A percentile compares a stretch with the other conserved stretches of the same genome.
Conservation (phyloP, 2,888 invertebrate species). For the Malthinus flaveolus region DNA sequence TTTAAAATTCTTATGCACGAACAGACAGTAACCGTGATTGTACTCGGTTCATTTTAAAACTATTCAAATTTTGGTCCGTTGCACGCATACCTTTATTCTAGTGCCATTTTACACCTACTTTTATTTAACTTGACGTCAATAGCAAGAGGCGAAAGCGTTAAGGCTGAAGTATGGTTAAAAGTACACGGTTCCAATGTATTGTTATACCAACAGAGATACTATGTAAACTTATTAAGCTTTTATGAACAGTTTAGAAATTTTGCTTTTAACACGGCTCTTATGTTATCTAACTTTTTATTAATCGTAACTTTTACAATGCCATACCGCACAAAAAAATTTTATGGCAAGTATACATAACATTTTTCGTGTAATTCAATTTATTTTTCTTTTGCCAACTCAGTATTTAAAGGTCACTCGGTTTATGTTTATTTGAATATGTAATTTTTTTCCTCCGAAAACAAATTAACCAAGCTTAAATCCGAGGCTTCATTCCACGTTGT, state of each 20-base stretch:
- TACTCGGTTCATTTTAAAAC: conserved; percentile 27
- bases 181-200: conserved; percentile 21
- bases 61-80: conserved; percentile 27
- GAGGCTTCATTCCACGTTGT: too few relatives aligned
- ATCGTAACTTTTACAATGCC: conserved; percentile 2
- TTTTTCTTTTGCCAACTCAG: too few relatives aligned
- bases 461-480: too few relatives aligned
- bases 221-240: conserved; percentile 28
- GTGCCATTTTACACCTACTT: conserved; percentile 26
- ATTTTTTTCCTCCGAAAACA: too few relatives aligned
- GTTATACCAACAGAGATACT: conserved; percentile 24
- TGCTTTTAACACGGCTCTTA: conserved; percentile 21
- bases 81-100: conserved; percentile 22
- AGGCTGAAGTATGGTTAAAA: conserved; percentile 21
- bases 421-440: too few relatives aligned
- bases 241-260: conserved; percentile 27
- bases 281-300: conserved; percentile 5
- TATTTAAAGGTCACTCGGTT: too few relatives aligned
- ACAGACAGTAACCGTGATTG: conserved; percentile 42
- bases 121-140: conserved; percentile 26
- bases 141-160: conserved; percentile 23
- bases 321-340: not conserved
- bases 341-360: not conserved
- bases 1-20: conserved; percentile 49
- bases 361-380: too few relatives aligned